Percentiles rank a stretch among this genome's conserved stretches.
phyloP scores from a whole-genome alignment of 2,113 vertebrate species.

The Sturnira hondurensis region DNA sequence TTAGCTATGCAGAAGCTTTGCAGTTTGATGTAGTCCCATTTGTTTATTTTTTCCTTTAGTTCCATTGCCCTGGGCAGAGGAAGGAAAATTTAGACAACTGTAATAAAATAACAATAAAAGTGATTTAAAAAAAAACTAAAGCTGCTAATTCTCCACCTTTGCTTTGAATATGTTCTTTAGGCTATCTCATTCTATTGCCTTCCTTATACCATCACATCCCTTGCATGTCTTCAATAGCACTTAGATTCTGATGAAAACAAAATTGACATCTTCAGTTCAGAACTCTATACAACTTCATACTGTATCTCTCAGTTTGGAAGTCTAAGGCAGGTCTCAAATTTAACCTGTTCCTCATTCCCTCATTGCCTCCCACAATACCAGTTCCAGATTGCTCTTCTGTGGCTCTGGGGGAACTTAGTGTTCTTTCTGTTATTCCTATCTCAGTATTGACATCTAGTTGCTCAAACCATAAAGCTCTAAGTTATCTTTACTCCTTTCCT shows the following conservation, averaged over 20 bases:
- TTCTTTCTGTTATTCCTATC: background rate
- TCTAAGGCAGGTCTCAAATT: background rate
- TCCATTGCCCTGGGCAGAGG: too few relatives aligned
- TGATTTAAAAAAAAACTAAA: background rate
- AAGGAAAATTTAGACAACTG: too few relatives aligned
- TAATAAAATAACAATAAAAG: too few relatives aligned
- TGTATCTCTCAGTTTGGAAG: background rate
- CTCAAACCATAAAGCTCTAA: background rate
- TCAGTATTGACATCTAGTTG: background rate
- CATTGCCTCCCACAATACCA: background rate
- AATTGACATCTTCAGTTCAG: background rate
- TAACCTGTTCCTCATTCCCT: background rate
- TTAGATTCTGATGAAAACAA: background rate
- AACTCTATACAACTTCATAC: background rate
- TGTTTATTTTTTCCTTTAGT: too few relatives aligned
- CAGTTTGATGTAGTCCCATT: too few relatives aligned
- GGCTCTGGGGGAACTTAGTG: background rate
- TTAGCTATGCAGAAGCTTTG: too few relatives aligned
- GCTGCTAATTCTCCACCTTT: background rate
- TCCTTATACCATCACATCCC: background rate
- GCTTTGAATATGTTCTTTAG: background rate
- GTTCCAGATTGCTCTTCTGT: background rate
- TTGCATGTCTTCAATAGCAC: background rate
- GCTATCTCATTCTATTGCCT: background rate
- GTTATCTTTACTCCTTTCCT: background rate